Evolutionary conservation across 2,113 vertebrate genomes (phyloP).

Genomic region (Capra hircus): DNA sequence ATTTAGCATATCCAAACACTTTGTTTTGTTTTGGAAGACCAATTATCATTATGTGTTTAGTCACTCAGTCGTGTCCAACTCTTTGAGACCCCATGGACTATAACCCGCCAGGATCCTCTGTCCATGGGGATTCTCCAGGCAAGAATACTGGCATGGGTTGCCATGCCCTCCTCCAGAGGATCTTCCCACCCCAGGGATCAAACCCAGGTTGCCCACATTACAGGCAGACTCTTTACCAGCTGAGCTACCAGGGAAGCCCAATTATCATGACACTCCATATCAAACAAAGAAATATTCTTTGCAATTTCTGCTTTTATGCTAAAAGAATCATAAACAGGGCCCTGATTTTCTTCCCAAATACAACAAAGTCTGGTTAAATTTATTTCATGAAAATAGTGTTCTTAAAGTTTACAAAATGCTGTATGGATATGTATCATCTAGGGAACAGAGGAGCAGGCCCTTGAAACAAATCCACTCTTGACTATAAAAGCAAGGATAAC

Average conservation of each 20-base stretch:
- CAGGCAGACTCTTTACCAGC: neutral
- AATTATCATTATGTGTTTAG: neutral
- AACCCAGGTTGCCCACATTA: neutral
- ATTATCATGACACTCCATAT: neutral
- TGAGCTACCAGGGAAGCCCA: neutral
- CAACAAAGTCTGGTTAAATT: neutral
- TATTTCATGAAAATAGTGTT: neutral
- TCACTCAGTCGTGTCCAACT: neutral
- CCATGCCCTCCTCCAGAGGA: neutral
- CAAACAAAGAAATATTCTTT: neutral
- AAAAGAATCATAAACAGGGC: neutral
- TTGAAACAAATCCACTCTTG: neutral
- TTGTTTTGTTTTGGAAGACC: neutral
- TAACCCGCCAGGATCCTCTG: fast-evolving
- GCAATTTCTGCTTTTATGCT: neutral
- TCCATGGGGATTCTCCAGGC: neutral
- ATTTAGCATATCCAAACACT: neutral
- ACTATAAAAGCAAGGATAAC: neutral
- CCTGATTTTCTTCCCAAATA: neutral
- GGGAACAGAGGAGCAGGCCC: neutral
- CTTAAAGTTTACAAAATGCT: neutral
- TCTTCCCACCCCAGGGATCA: neutral
- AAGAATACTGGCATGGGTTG: neutral
- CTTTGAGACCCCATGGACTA: neutral
- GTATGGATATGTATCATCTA: neutral